Percentiles rank a stretch among this genome's conserved stretches.
phyloP scores from a whole-genome alignment of 2,113 vertebrate genomes.

The Meles meles region DNA sequence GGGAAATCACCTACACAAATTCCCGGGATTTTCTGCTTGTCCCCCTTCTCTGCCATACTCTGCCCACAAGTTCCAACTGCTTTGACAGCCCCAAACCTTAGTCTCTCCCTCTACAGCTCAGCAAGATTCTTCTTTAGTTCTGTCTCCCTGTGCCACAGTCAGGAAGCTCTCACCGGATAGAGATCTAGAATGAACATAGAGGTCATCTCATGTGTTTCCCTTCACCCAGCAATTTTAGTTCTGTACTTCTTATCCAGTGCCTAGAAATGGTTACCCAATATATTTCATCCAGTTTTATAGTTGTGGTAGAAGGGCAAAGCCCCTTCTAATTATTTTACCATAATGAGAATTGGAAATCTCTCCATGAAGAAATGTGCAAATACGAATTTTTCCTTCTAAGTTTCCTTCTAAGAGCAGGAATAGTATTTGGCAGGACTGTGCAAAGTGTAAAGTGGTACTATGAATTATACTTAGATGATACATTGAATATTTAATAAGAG shows the following conservation, averaged over 20 bases:
- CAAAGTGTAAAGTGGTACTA: not conserved
- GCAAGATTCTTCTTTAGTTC: rapidly evolving
- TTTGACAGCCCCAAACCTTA: not conserved
- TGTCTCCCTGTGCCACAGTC: rapidly evolving
- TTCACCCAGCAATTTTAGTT: not conserved
- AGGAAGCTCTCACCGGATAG: not conserved
- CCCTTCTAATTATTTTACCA: not conserved
- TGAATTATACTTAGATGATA: not conserved
- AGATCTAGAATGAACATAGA: not conserved
- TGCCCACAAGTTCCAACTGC: not conserved
- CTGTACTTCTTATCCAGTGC: not conserved
- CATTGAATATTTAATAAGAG: not conserved
- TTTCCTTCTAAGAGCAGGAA: not conserved
- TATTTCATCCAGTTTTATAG: not conserved
- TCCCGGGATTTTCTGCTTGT: not conserved
- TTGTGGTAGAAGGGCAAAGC: not conserved
- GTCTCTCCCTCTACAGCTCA: rapidly evolving
- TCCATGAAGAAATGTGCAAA: not conserved
- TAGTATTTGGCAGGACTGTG: not conserved
- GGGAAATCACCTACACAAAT: not conserved
- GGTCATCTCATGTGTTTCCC: not conserved
- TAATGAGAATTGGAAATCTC: not conserved
- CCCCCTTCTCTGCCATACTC: not conserved
- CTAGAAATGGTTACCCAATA: not conserved
- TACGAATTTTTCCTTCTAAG: not conserved